phyloP scores from a whole-genome alignment of 1,140 invertebrate species.

The Thaumetopoea pityocampa region DNA sequence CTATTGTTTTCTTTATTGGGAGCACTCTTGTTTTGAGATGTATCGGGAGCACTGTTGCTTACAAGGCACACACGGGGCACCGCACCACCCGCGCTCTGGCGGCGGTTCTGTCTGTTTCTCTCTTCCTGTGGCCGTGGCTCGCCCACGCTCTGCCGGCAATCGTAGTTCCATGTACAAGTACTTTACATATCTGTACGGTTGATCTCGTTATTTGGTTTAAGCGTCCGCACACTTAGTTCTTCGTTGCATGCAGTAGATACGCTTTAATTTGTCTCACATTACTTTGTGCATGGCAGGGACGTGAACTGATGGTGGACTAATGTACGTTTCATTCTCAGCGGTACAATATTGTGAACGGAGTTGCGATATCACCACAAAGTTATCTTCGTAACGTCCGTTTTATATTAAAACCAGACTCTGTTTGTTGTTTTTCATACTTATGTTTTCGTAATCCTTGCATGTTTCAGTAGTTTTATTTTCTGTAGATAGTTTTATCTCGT shows the following conservation, averaged over 20 bases:
- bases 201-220: too few species aligned
- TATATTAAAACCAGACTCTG: not conserved
- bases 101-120: slow-evolving; percentile 76
- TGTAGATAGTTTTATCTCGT: slow-evolving; percentile 16
- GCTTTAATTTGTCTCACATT: slow-evolving; percentile 13
- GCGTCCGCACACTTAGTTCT: too few species aligned
- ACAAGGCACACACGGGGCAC: slow-evolving; percentile 65
- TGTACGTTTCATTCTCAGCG: too few species aligned
- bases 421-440: slow-evolving; percentile 2
- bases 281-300: slow-evolving; percentile 10
- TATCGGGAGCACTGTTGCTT: slow-evolving; percentile 64
- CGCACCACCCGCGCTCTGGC: slow-evolving; percentile 62
- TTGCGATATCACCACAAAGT: not conserved
- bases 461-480: slow-evolving; percentile 8
- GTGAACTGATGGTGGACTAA: not conserved
- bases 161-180: slow-evolving; percentile 36
- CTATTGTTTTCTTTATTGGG: slow-evolving; percentile 47
- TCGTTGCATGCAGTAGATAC: slow-evolving; percentile 12
- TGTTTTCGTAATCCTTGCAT: slow-evolving; percentile 12
- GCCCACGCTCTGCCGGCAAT: slow-evolving; percentile 59
- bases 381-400: not conserved
- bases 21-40: too few species aligned
- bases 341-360: slow-evolving; percentile 1
- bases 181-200: slow-evolving; percentile 17
- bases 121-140: slow-evolving; percentile 75